A percentile compares a stretch with the other conserved stretches of the same genome.
phyloP scores from a whole-genome alignment of 2,888 invertebrate species.

The Strigamia crassipes region DNA sequence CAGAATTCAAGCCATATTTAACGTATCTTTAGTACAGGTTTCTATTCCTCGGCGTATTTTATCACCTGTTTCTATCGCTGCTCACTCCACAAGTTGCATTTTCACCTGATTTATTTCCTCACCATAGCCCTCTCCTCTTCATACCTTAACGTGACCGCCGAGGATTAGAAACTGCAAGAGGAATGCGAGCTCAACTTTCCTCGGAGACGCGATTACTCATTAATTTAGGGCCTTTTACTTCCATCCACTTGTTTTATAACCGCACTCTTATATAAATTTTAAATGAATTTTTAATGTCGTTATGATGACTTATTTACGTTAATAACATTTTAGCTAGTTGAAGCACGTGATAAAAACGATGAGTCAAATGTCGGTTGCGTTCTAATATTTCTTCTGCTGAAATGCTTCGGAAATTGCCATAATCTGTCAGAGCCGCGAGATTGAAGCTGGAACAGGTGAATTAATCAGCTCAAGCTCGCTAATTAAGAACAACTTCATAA shows the following conservation, averaged over 20 bases:
- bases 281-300: conserved; percentile 36
- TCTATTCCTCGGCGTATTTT: conserved; percentile 25
- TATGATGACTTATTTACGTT: background rate
- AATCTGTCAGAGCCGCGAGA: background rate
- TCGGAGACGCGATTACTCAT: conserved; percentile 23
- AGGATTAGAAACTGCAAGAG: conserved; percentile 28
- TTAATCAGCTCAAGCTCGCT: conserved; percentile 1
- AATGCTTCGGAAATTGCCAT: conserved; percentile 21
- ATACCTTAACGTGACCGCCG: conserved; percentile 38
- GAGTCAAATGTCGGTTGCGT: conserved; percentile 15
- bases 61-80: conserved; percentile 35
- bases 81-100: conserved; percentile 38
- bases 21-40: background rate
- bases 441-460: conserved; percentile 5
- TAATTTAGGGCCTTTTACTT: conserved; percentile 23
- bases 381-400: background rate
- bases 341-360: conserved; percentile 11
- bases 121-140: conserved; percentile 32
- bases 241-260: conserved; percentile 29
- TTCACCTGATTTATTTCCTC: conserved; percentile 41
- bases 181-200: conserved; percentile 19
- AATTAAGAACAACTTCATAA: conserved; percentile 14
- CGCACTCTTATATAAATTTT: conserved; percentile 10
- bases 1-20: background rate
- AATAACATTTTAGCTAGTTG: conserved; percentile 5